phyloP scores from a whole-genome alignment of 1,140 invertebrate species.

The Rhopalosiphum maidis region DNA sequence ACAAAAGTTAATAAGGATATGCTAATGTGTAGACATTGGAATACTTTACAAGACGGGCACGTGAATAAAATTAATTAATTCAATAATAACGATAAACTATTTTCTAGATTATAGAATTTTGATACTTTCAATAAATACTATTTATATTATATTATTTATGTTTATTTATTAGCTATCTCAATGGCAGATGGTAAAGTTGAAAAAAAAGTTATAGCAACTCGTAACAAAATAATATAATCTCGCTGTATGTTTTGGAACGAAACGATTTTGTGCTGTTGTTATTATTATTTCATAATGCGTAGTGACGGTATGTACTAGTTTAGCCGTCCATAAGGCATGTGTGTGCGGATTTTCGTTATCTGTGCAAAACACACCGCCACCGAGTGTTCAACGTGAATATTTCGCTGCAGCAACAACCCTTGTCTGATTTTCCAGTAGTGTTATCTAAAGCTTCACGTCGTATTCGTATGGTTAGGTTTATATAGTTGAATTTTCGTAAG shows the following conservation, averaged over 20 bases:
- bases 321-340: background rate
- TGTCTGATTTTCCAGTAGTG: background rate
- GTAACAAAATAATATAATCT: background rate
- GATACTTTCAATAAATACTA: background rate
- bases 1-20: no score
- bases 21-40: no score
- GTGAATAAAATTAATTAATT: no score
- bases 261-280: background rate
- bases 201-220: background rate
- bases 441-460: background rate
- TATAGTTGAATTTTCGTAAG: no score
- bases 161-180: background rate
- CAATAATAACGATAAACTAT: no score
- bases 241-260: background rate
- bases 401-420: background rate
- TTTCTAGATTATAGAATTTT: no score
- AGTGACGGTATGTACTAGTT: background rate
- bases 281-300: background rate
- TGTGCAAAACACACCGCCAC: background rate
- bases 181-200: background rate
- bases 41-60: no score
- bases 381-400: background rate
- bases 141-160: background rate
- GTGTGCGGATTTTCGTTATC: background rate
- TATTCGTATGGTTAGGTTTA: background rate